Percentiles rank a stretch among this genome's conserved stretches.
Conservation (phyloP, 1,140 invertebrate genomes). For the Euura lappo region DNA sequence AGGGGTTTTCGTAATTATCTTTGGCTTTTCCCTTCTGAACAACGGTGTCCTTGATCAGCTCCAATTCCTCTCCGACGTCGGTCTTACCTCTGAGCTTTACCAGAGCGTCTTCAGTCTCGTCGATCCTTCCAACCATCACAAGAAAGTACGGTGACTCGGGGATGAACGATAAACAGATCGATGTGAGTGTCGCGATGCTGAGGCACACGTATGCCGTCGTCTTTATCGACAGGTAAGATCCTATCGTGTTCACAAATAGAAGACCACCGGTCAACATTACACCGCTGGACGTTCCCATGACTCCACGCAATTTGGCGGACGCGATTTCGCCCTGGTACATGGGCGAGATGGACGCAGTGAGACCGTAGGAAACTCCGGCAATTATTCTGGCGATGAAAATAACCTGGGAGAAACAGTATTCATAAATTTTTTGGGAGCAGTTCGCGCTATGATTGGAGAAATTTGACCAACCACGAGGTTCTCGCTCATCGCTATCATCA, state of each 20-base stretch:
- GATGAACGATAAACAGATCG: conserved; percentile 52
- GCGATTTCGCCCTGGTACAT: conserved; percentile 72
- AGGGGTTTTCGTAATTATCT: conserved; percentile 36
- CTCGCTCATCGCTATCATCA: conserved; percentile 63
- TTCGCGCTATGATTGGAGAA: too few relatives aligned
- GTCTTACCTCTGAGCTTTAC: conserved; percentile 31
- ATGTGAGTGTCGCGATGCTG: conserved; percentile 44
- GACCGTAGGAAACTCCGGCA: conserved; percentile 68
- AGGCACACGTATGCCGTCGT: conserved; percentile 39
- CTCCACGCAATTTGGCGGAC: conserved; percentile 67
- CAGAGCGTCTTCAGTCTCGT: conserved; percentile 31
- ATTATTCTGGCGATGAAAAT: conserved; percentile 55
- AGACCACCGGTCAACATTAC: conserved; percentile 62
- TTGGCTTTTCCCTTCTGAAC: conserved; percentile 58
- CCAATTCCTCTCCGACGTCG: conserved; percentile 46
- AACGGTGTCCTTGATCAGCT: conserved; percentile 36
- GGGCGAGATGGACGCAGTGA: conserved; percentile 65
- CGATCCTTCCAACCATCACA: conserved; percentile 19
- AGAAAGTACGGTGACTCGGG: conserved; percentile 60
- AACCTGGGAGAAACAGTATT: not conserved
- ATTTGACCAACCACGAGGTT: conserved; percentile 55
- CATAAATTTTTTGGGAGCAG: not conserved
- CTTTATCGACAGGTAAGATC: conserved; percentile 31
- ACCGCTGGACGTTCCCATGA: conserved; percentile 65
- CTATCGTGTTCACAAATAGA: conserved; percentile 53